Base-by-base conservation (phyloP, 2,113 vertebrate species). In the Heterotilapia buettikoferi region DNA sequence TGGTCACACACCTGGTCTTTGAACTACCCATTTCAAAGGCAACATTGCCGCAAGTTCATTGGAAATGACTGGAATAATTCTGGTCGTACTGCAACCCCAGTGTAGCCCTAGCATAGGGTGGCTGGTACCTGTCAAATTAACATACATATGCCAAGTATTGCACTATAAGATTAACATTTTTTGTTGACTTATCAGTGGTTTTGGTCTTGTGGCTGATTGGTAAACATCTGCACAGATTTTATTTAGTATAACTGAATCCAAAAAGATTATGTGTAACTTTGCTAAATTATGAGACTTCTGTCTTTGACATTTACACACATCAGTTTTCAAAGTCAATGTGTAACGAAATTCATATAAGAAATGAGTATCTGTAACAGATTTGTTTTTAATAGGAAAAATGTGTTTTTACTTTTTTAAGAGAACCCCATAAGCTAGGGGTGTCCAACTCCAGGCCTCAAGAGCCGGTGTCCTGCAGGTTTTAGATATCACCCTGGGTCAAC, bases 141-240 rank as follows among this genome's bases (percentile, higher is more conserved):
- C 9, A 63, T 63, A 11, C 9, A 61, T 61, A 61, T 36, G 31
- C 59, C 16, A 31, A 33, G 61, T 66, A n/a, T n/a, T 36, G 61
- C 31, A n/a, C 61, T 66, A 36, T 66, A 36, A 63, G 59, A 66
- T 66, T 66, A 66, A 66, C 3, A 66, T 36, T 66, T 66, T 66
- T 5, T 66, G 61, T 66, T 66, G 61, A 66, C 61, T 66, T 66
- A n/a, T 66, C 31, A 36, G 31, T 66, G 31, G 31, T 36, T 36
- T 66, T n/a, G 18, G 61, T 66, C 16, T 36, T 38, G 31, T 12
- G 18, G 31, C 61, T 36, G 24, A 57, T 8, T 57, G 54, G 24
- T 8, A 57, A 24, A 57, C 29, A 57, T 26, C 54, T 57, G 61
- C 61, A 66, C 33, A 38, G 33, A 66, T 66, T 66, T 38, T 66